phyloP scores from a whole-genome alignment of 1,140 invertebrate genomes.

The Leucophenga varia region DNA sequence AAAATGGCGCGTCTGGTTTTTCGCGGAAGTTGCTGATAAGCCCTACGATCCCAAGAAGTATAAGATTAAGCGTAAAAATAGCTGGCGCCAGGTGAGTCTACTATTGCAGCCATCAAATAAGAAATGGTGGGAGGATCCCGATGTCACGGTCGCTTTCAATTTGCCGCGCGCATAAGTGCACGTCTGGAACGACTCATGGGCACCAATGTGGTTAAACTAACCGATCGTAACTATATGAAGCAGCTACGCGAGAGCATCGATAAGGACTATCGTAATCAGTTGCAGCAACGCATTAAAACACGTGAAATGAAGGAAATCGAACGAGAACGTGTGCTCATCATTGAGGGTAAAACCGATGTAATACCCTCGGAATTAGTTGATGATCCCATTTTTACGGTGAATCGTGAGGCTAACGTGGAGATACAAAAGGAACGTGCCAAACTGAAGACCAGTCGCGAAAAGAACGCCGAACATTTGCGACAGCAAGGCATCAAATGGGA shows the following conservation, averaged over 20 bases:
- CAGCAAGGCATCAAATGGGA: slow-evolving; percentile 52
- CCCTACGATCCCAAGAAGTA: slow-evolving; percentile 46
- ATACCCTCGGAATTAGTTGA: slow-evolving; percentile 62
- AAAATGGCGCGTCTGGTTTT: slow-evolving; percentile 45
- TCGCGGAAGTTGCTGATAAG: slow-evolving; percentile 38
- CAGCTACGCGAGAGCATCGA: slow-evolving; percentile 61
- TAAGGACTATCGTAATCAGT: slow-evolving; percentile 62
- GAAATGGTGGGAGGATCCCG: slow-evolving; percentile 54
- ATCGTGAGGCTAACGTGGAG: slow-evolving; percentile 61
- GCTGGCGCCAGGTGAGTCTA: slow-evolving; percentile 47
- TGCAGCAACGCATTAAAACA: slow-evolving; percentile 61
- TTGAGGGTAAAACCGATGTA: slow-evolving; percentile 63
- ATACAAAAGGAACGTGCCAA: slow-evolving; percentile 59
- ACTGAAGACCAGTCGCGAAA: slow-evolving; percentile 51
- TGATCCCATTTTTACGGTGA: slow-evolving; percentile 66
- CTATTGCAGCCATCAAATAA: slow-evolving; percentile 40
- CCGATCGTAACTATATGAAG: slow-evolving; percentile 66
- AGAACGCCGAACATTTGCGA: slow-evolving; percentile 47
- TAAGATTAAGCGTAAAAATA: slow-evolving; percentile 39
- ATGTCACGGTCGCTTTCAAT: slow-evolving; percentile 58
- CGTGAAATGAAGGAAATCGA: slow-evolving; percentile 64
- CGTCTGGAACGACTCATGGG: slow-evolving; percentile 66
- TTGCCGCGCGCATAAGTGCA: slow-evolving; percentile 59
- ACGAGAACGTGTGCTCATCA: slow-evolving; percentile 64
- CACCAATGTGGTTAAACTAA: slow-evolving; percentile 64